phyloP scores from a whole-genome alignment of 1,140 invertebrate genomes.

The Drosophila sucinea region DNA sequence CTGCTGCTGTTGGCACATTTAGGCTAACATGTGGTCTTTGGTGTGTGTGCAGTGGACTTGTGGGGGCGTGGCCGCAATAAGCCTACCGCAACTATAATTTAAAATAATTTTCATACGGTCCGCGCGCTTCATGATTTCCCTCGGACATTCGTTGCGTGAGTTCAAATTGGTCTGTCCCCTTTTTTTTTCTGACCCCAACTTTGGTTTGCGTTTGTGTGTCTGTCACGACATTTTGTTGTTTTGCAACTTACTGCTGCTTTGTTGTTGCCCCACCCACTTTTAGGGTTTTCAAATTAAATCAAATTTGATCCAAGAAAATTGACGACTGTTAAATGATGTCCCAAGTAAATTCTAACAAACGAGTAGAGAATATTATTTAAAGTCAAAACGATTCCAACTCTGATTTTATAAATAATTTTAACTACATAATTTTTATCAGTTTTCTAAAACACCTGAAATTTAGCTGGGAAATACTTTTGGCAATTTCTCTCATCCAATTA shows the following conservation, averaged over 20 bases:
- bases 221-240: constrained; percentile 9
- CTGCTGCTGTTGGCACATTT: constrained; percentile 17
- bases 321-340: no score
- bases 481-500: constrained; percentile 3
- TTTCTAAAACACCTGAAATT: no score
- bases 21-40: constrained; percentile 14
- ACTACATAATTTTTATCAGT: no score
- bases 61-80: constrained; percentile 14
- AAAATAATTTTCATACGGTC: constrained; percentile 16
- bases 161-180: not conserved
- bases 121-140: constrained; percentile 2
- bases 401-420: no score
- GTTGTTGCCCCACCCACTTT: not conserved
- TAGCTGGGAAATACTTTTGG: not conserved
- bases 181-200: not conserved
- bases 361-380: no score
- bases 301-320: no score
- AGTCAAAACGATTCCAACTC: no score
- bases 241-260: not conserved
- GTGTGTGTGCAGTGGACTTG: not conserved
- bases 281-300: not conserved
- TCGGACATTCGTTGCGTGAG: constrained; percentile 11
- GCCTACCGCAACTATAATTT: constrained; percentile 20
- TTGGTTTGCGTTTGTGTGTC: constrained; percentile 3
- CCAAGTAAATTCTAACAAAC: no score